These are phyloP conservation scores for Hapalemur alaotrensis DNA, from an alignment of 2,797 vertebrate species.

Conservation along the genomic window DNA sequence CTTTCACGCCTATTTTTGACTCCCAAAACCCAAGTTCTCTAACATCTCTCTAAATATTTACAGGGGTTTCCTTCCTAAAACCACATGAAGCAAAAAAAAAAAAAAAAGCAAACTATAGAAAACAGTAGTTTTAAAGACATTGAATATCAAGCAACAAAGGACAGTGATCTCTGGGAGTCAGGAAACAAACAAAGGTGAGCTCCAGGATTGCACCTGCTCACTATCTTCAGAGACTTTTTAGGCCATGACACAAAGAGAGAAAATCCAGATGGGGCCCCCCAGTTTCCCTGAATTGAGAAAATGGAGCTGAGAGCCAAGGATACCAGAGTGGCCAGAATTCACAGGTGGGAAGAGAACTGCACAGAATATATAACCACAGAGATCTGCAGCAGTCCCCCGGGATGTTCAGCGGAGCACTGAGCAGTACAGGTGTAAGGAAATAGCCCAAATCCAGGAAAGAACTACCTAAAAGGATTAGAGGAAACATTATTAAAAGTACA, in stretches of 20 bases:
- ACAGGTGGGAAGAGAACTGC: background rate
- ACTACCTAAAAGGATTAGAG: slow-evolving; percentile 29
- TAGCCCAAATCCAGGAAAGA: slow-evolving; percentile 28
- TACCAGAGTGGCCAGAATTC: background rate
- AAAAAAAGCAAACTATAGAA: background rate
- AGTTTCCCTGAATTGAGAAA: background rate
- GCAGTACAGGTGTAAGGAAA: background rate
- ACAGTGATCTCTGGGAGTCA: background rate
- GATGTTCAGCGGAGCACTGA: background rate
- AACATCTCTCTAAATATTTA: background rate
- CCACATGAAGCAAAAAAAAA: background rate
- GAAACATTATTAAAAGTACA: background rate
- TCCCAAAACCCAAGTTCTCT: background rate
- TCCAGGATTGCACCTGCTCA: background rate
- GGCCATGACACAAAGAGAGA: background rate
- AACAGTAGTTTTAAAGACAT: background rate
- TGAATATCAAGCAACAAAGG: background rate
- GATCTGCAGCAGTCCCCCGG: background rate
- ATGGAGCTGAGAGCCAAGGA: background rate
- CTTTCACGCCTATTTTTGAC: background rate
- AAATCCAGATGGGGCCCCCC: background rate
- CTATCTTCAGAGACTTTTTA: background rate
- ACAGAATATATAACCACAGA: background rate
- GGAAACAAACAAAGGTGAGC: background rate
- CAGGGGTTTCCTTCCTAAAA: background rate